A percentile compares a stretch with the other conserved stretches of the same genome.
Evolutionary conservation across 2,888 invertebrate genomes (phyloP).

Genomic region (Empis stercorea): DNA sequence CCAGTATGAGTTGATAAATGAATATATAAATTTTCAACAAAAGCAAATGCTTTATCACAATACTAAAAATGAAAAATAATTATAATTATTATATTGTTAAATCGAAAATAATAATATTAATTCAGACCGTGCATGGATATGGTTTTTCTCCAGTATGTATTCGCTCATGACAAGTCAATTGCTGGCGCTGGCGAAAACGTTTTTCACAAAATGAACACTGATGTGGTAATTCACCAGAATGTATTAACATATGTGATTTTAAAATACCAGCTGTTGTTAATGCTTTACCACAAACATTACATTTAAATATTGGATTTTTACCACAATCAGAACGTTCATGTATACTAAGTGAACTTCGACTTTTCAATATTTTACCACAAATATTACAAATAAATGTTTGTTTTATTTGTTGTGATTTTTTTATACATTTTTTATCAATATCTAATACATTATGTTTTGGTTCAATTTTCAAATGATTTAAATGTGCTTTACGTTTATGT

Average conservation of each 20-base stretch:
- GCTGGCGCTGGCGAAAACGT: not conserved
- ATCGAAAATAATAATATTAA: not conserved
- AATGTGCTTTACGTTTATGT: not conserved
- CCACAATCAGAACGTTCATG: conserved; percentile 39
- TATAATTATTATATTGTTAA: too few relatives aligned
- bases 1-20: not conserved
- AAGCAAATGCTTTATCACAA: not conserved
- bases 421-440: not conserved
- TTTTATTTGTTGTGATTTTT: not conserved
- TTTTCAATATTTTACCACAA: conserved; percentile 32
- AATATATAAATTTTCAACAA: not conserved
- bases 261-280: conserved; percentile 36
- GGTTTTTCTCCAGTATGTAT: not conserved
- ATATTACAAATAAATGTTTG: conserved; percentile 22
- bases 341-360: conserved; percentile 32
- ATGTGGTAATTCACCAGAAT: conserved; percentile 16
- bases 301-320: conserved; percentile 29
- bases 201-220: not conserved
- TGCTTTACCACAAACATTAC: conserved; percentile 33
- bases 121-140: not conserved
- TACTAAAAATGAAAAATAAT: not conserved
- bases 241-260: conserved; percentile 37
- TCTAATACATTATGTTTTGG: not conserved
- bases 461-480: not conserved
- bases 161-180: not conserved